Evolutionary conservation across 2,797 vertebrate genomes (phyloP).

Genomic region (Cyclura pinguis): DNA sequence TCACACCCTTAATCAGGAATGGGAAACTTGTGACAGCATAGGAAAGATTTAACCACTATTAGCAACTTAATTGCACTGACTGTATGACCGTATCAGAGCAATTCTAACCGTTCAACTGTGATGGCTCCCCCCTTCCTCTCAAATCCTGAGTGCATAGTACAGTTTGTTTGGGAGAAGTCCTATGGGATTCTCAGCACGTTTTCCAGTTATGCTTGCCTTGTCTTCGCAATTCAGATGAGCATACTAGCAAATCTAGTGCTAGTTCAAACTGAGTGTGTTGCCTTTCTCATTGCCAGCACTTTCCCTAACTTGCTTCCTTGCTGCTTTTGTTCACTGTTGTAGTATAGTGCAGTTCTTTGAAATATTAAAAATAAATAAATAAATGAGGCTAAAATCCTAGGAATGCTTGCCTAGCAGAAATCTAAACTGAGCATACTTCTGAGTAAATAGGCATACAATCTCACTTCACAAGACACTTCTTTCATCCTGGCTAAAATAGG

Average conservation of each 20-base stretch:
- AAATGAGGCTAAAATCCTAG: not conserved
- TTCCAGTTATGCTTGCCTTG: not conserved
- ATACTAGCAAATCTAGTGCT: not conserved
- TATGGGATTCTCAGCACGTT: not conserved
- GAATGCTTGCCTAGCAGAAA: not conserved
- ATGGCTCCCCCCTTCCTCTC: not conserved
- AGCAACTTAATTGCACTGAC: not conserved
- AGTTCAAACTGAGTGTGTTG: not conserved
- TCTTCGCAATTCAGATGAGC: not conserved
- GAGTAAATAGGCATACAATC: not conserved
- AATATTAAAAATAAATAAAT: too few relatives aligned
- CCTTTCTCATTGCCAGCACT: not conserved
- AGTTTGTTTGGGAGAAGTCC: not conserved
- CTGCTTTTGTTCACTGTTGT: not conserved
- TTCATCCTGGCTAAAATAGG: too few relatives aligned
- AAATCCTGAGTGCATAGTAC: not conserved
- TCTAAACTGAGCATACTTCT: too few relatives aligned
- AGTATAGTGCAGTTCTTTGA: too few relatives aligned
- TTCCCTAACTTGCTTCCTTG: not conserved
- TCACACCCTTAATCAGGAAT: not conserved
- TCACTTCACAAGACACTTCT: too few relatives aligned
- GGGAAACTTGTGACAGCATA: too few relatives aligned
- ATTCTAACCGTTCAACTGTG: not conserved
- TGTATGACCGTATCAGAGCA: not conserved
- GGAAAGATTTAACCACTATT: not conserved